Percentiles rank a stretch among this genome's conserved stretches.
Conservation (phyloP, 2,113 vertebrate genomes). For the Chionis minor region DNA sequence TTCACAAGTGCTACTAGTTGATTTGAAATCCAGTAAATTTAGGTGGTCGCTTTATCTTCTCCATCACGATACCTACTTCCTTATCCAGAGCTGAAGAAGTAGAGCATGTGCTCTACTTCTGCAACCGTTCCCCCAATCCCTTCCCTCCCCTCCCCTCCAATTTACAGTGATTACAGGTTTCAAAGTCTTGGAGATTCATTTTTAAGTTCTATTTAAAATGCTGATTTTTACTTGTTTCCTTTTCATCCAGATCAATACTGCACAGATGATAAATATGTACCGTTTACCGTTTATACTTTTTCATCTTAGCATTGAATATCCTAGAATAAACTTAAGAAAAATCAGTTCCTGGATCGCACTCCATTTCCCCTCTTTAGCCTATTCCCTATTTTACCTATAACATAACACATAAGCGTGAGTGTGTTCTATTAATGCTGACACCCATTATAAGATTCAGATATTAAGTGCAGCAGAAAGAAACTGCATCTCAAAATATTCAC, state of each 20-base stretch:
- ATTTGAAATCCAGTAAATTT: constrained; percentile 4
- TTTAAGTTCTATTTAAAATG: constrained; percentile 54
- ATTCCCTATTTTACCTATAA: neutral
- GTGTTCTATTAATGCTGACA: neutral
- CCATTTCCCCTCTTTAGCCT: neutral
- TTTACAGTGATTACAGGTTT: constrained; percentile 53
- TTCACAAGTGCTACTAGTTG: neutral
- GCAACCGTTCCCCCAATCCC: neutral
- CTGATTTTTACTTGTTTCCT: constrained; percentile 61
- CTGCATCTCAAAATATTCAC: neutral
- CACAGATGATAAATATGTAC: constrained; percentile 42
- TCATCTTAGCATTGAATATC: neutral
- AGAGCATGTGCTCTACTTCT: neutral
- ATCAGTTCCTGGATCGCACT: neutral
- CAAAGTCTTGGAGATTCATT: constrained; percentile 5
- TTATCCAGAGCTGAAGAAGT: neutral
- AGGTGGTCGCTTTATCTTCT: neutral
- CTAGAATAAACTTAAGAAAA: constrained; percentile 1
- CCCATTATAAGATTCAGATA: neutral
- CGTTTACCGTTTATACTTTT: neutral
- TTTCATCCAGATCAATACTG: constrained; percentile 46
- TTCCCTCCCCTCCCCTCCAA: constrained; percentile 38
- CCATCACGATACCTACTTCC: neutral
- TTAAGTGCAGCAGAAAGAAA: neutral
- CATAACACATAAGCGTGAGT: neutral